These are phyloP conservation scores for Myripristis murdjan DNA, from an alignment of 2,797 vertebrate species.

Conservation along the genomic window DNA sequence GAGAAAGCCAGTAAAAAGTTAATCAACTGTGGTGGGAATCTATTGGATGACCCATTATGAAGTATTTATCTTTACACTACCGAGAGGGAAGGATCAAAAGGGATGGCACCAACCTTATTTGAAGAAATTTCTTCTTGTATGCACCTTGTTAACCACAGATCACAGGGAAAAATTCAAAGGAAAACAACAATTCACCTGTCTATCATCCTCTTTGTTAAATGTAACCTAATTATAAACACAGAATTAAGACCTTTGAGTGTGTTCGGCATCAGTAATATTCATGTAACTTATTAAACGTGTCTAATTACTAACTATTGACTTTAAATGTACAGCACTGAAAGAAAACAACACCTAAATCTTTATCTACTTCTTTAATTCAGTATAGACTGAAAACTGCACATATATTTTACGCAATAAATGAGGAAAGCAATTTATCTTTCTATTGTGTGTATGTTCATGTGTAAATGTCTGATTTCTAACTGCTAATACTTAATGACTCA, in stretches of 20 bases:
- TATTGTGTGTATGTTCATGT: background rate
- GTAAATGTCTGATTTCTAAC: no score
- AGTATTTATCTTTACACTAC: conserved; percentile 35
- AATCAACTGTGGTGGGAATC: conserved; percentile 55
- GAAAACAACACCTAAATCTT: no score
- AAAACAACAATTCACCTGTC: background rate
- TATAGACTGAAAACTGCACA: no score
- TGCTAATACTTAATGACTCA: no score
- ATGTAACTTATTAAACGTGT: background rate
- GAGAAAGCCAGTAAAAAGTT: conserved; percentile 39
- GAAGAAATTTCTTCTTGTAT: background rate
- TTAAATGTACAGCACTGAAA: no score
- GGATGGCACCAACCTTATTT: background rate
- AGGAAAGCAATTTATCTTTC: background rate
- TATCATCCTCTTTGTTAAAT: background rate
- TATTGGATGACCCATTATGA: conserved; percentile 31
- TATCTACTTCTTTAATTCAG: no score
- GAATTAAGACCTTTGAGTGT: background rate
- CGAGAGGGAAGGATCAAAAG: conserved; percentile 17
- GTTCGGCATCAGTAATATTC: background rate
- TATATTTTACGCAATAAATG: no score
- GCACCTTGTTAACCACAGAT: background rate
- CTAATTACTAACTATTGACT: background rate
- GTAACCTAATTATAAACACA: background rate
- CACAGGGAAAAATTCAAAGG: background rate